Evolutionary conservation across 2,797 vertebrate genomes (phyloP).

Genomic region (Rhinichthys osculus): DNA sequence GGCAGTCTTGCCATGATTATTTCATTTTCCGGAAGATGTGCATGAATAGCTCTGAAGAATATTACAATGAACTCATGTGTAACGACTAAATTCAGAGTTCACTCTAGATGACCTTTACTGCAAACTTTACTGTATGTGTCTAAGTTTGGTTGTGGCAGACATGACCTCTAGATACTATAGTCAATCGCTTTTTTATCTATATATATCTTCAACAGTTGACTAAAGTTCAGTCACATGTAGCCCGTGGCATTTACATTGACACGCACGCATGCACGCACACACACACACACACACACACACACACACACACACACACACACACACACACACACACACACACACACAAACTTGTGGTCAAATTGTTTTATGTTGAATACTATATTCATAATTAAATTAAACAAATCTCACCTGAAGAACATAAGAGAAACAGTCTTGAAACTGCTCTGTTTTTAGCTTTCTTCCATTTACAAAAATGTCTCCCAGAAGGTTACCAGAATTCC

Average conservation of each 20-base stretch:
- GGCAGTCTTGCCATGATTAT: constrained; percentile 69
- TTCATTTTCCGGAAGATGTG: constrained; percentile 81
- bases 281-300: no score
- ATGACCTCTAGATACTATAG: constrained; percentile 46
- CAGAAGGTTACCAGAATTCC: constrained; percentile 74
- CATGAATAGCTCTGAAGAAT: constrained; percentile 77
- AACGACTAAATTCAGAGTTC: constrained; percentile 70
- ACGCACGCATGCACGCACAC: constrained; percentile 12
- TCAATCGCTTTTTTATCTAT: constrained; percentile 10
- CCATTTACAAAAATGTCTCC: constrained; percentile 92
- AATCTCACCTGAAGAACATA: constrained; percentile 90
- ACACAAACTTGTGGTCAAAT: not conserved
- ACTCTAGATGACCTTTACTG: constrained; percentile 58
- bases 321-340: no score
- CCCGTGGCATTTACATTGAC: constrained; percentile 15
- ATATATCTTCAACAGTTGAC: constrained; percentile 24
- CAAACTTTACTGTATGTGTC: constrained; percentile 55
- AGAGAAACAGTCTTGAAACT: constrained; percentile 94
- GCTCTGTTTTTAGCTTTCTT: constrained; percentile 79
- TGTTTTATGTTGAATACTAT: not conserved
- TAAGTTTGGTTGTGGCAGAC: constrained; percentile 37
- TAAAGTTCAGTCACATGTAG: constrained; percentile 49
- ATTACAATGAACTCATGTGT: constrained; percentile 75
- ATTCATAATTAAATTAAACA: not conserved
- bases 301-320: no score